These are phyloP conservation scores for Platalea minor DNA, from an alignment of 2,797 vertebrate genomes.

Conservation along the genomic window DNA sequence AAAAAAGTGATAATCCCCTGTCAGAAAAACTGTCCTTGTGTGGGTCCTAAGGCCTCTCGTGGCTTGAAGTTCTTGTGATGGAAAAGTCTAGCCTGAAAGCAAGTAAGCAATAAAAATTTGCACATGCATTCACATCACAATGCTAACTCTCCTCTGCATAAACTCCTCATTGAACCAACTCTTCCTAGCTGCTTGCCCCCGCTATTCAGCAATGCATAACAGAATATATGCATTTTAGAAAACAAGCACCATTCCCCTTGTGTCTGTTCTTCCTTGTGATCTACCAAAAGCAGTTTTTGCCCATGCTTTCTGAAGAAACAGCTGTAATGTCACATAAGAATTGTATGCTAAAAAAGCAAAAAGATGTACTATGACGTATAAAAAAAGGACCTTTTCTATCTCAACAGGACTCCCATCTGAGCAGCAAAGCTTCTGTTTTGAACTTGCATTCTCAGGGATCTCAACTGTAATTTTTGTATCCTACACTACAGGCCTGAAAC, in stretches of 20 bases:
- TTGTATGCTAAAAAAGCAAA: background rate
- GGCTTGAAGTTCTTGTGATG: background rate
- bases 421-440: background rate
- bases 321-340: background rate
- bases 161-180: background rate
- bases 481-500: background rate
- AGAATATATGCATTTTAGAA: background rate
- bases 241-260: background rate
- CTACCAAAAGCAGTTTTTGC: background rate
- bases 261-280: background rate
- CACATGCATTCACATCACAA: background rate
- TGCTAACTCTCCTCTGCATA: background rate
- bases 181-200: background rate
- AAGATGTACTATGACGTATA: background rate
- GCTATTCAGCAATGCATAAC: background rate
- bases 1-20: background rate
- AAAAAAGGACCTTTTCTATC: background rate
- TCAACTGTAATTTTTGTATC: background rate
- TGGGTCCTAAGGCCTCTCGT: background rate
- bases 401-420: background rate
- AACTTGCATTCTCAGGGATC: background rate
- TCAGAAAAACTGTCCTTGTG: background rate
- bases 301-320: background rate
- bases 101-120: background rate
- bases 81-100: background rate